Conservation (phyloP, 2,888 invertebrate genomes). For the Apotomis capreana region DNA sequence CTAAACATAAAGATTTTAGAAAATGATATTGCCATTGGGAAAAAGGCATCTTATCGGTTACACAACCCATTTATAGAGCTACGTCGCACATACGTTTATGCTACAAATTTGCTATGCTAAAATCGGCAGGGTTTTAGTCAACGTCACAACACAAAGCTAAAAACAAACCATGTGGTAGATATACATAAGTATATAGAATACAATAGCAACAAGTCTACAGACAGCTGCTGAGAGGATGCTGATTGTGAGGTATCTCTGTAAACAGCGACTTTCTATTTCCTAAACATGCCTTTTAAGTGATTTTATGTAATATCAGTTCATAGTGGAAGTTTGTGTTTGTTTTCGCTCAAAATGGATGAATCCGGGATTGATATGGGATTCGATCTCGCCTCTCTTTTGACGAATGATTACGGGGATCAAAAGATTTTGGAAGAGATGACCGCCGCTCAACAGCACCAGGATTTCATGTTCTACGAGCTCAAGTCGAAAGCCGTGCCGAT, state of each 20-base stretch:
- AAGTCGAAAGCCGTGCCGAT: constrained; percentile 84
- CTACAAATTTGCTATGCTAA: constrained; percentile 45
- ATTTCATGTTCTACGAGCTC: constrained; percentile 85
- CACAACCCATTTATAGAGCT: constrained; percentile 42
- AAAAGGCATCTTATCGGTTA: constrained; percentile 42
- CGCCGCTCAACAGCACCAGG: constrained; percentile 80
- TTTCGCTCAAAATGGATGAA: constrained; percentile 82
- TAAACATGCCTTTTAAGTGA: constrained; percentile 63
- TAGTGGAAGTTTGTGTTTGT: constrained; percentile 71
- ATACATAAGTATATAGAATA: constrained; percentile 58
- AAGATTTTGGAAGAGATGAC: constrained; percentile 83
- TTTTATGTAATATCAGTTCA: constrained; percentile 54
- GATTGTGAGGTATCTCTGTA: constrained; percentile 65
- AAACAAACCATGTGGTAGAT: constrained; percentile 43
- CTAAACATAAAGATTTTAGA: not conserved
- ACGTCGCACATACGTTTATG: constrained; percentile 37
- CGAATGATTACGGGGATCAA: constrained; percentile 81
- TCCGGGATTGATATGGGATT: constrained; percentile 86
- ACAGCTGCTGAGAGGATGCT: constrained; percentile 73
- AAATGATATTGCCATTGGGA: constrained; percentile 46
- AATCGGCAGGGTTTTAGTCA: constrained; percentile 60
- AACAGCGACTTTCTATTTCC: constrained; percentile 65
- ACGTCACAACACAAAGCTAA: constrained; percentile 63
- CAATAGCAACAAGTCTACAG: constrained; percentile 79
- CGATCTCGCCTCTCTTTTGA: constrained; percentile 84